Evolutionary conservation across 2,113 vertebrate species (phyloP), one percentile per base, ranked within the genome.

Genomic region (Heloderma charlesbogerti): DNA sequence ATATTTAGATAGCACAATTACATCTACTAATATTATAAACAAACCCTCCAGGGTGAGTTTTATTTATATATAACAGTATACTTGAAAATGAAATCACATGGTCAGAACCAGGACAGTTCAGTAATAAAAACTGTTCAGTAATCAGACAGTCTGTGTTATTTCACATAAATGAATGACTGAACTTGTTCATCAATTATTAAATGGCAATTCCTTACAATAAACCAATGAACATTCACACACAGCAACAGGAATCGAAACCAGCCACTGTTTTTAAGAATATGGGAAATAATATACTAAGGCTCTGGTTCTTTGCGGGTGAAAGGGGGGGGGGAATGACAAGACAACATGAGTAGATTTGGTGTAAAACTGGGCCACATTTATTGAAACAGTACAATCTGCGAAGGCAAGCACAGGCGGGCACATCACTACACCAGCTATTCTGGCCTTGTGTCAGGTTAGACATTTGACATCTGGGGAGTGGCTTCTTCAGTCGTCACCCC

Each of bases 121-220:
- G 86, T 91, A 90, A 90, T 45, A 74, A 77, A 29, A 45, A 45
- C 63, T 43, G 7, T 34, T 31, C 7, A 69, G 27, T 69, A 72
- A 67, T 82, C 91, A 90, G 37, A 31, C 7, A 71, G 93, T 2
- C 10, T 15, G 16, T 69, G 22, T 69, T 66, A 37, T 77, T 89
- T 84, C 48, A 83, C 37, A 78, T 69, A 88, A 57, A 85, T 90
- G 88, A 81, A 81, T 91, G 60, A 94, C 40, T 63, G 88, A 20
- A 86, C 48, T 34, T 92, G 77, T 86, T 90, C 18, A 22, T 77
- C 86, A 75, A 87, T 37, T 66, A 84, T 34, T 80, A 2, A 72
- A 18, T 37, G n/a, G 37, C 72, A 90, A 77, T 91, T 88, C 86
- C 86, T 13, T 51, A 7, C 77, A 84, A 22, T 48, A 81, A 57